Evolutionary conservation across 2,113 vertebrate species (phyloP), one percentile per base, ranked within the genome.

Genomic region (Alligator sinensis): DNA sequence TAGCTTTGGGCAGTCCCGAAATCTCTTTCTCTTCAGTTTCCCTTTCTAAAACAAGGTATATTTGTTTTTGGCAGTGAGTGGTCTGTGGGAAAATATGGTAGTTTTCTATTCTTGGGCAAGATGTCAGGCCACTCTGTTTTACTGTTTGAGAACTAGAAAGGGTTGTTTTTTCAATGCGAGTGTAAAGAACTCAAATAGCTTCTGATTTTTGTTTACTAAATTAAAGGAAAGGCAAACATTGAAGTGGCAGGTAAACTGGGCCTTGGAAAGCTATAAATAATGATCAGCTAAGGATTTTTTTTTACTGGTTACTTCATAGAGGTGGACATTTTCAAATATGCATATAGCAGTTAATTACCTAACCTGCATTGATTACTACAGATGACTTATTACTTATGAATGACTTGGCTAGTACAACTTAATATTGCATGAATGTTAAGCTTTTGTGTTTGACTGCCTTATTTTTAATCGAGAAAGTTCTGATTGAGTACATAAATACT

Each of bases 191-290:
- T 76, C 76, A 80, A 55, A 19, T 22, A 90, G 38, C 28, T 19
- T 66, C 66, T 77, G 89, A 13, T 18, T 93, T 91, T 22, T 84
- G 17, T 25, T 92, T 91, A 76, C 7, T 55, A 30, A 14, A 64
- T 87, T 88, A 87, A 96, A 21, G 24, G 92, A 88, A 63, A 77
- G 81, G 19, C 25, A 93, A 78, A 91, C 92, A 55, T 91, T 58
- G 90, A 94, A 79, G 24, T 62, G 87, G 68, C 70, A 82, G 82
- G 16, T 9, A 64, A 82, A 68, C 74, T 24, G 16, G 93, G 77
- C n/a, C 28, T 4, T 89, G 47, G 12, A 82, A 93, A 30, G 83
- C 0, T 19, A 86, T 68, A 0, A 6, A 58, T 95, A 91, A 75
- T 10, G 54, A 64, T 87, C 80, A 77, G 28, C 9, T 34, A 74